These are phyloP conservation scores for Pionites leucogaster DNA, from an alignment of 2,113 vertebrate species.

Conservation along the genomic window DNA sequence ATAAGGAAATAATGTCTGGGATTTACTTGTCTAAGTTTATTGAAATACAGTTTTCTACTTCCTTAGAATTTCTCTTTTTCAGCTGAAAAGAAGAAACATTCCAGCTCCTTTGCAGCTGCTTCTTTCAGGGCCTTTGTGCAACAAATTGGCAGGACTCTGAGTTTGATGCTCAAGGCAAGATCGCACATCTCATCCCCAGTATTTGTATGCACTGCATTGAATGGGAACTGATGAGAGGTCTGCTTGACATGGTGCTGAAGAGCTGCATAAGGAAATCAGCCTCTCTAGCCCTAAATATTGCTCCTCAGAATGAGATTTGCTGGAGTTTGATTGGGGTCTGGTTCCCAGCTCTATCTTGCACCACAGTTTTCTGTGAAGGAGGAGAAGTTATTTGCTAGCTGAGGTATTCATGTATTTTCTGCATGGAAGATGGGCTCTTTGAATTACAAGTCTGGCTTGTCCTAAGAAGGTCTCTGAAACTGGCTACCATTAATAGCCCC, in stretches of 20 bases:
- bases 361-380: neutral
- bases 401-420: neutral
- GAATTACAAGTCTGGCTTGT: neutral
- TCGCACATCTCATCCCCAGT: fast-evolving
- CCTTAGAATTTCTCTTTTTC: neutral
- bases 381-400: neutral
- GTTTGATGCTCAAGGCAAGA: neutral
- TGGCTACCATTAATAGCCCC: neutral
- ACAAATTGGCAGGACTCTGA: neutral
- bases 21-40: neutral
- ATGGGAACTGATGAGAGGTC: neutral
- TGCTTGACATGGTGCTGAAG: neutral
- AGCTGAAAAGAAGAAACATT: neutral
- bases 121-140: neutral
- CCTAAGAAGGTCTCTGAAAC: neutral
- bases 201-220: neutral
- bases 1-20: neutral
- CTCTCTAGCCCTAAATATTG: neutral
- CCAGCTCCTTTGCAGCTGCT: neutral
- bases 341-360: neutral
- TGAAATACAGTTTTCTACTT: neutral
- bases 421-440: neutral
- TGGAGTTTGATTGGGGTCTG: neutral
- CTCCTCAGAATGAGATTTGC: neutral
- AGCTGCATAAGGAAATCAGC: neutral